Conservation (phyloP, 2,888 invertebrate genomes). For the Galerucella pusilla region DNA sequence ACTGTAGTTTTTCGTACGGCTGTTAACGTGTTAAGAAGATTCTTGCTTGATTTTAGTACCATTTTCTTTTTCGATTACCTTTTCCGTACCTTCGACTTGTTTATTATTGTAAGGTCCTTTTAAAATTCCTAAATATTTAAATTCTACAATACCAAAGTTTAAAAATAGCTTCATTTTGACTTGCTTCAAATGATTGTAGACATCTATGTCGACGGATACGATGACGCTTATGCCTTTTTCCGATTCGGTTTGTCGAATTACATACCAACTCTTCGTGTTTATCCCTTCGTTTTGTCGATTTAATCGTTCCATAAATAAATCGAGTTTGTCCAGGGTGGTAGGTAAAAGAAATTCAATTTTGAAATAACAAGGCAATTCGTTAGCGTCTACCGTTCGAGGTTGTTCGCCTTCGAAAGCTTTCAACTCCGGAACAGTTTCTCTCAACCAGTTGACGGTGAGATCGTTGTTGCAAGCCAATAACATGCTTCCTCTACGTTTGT, state of each 20-base stretch:
- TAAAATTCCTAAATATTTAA: conserved; percentile 16
- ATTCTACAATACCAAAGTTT: conserved; percentile 29
- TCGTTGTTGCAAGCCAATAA: conserved; percentile 23
- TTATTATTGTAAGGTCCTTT: conserved; percentile 6
- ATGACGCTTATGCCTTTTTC: conserved; percentile 10
- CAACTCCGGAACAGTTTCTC: conserved; percentile 7
- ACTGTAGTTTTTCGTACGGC: neutral
- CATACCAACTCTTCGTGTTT: conserved; percentile 24
- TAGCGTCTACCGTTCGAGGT: conserved; percentile 9
- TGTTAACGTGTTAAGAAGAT: neutral
- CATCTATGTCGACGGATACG: conserved; percentile 19
- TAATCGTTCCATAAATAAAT: conserved; percentile 21
- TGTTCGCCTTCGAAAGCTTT: conserved; percentile 5
- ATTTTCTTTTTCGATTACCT: neutral
- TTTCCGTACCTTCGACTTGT: neutral
- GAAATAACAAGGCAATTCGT: conserved; percentile 21
- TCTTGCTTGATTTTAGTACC: neutral
- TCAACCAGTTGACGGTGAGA: conserved; percentile 19
- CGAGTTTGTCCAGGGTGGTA: conserved; percentile 16
- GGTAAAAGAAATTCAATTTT: conserved; percentile 26
- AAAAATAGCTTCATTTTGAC: conserved; percentile 16
- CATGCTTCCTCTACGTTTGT: conserved; percentile 19
- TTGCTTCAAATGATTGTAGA: conserved; percentile 20
- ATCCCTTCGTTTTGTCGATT: conserved; percentile 32
- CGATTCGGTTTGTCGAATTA: conserved; percentile 15